These are phyloP conservation scores for Xiphias gladius DNA, from an alignment of 2,113 vertebrate species.

Conservation along the genomic window DNA sequence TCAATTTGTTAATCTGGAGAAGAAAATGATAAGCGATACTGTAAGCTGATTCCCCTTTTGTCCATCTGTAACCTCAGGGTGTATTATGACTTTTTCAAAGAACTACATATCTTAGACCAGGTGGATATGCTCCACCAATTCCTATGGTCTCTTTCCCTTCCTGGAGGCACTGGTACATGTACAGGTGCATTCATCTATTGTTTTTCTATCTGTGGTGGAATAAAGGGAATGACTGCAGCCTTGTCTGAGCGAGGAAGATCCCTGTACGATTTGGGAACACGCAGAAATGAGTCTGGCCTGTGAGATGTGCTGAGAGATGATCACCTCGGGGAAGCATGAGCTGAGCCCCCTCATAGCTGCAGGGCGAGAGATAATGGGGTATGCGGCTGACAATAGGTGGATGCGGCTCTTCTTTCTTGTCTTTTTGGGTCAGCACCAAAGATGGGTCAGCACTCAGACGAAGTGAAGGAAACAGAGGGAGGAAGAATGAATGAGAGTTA, in stretches of 20 bases:
- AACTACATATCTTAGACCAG: conserved; percentile 23
- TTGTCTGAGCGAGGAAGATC: conserved; percentile 48
- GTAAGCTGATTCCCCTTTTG: conserved; percentile 17
- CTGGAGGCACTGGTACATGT: conserved; percentile 42
- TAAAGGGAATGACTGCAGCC: conserved; percentile 56
- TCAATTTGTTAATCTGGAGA: conserved; percentile 30
- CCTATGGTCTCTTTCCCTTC: conserved; percentile 34
- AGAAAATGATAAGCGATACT: conserved; percentile 20
- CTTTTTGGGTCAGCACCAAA: conserved; percentile 74
- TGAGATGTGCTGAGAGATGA: conserved; percentile 69
- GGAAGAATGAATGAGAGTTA: conserved; percentile 64
- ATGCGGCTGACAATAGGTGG: conserved; percentile 55
- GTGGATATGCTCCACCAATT: conserved; percentile 33
- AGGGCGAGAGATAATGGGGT: conserved; percentile 57
- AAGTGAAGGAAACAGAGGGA: conserved; percentile 55
- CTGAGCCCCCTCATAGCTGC: conserved; percentile 38
- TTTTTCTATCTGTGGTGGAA: conserved; percentile 52
- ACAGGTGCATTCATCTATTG: conserved; percentile 59
- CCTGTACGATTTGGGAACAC: conserved; percentile 45
- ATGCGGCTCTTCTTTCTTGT: conserved; percentile 49
- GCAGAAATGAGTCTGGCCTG: conserved; percentile 47
- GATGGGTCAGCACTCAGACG: conserved; percentile 60
- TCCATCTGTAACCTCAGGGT: conserved; percentile 36
- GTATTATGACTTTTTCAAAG: conserved; percentile 19
- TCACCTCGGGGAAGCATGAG: conserved; percentile 66